A percentile compares a stretch with the other conserved stretches of the same genome.
These are phyloP conservation scores for Aldrovandia affinis DNA, from an alignment of 2,797 vertebrate species.

Conservation along the genomic window DNA sequence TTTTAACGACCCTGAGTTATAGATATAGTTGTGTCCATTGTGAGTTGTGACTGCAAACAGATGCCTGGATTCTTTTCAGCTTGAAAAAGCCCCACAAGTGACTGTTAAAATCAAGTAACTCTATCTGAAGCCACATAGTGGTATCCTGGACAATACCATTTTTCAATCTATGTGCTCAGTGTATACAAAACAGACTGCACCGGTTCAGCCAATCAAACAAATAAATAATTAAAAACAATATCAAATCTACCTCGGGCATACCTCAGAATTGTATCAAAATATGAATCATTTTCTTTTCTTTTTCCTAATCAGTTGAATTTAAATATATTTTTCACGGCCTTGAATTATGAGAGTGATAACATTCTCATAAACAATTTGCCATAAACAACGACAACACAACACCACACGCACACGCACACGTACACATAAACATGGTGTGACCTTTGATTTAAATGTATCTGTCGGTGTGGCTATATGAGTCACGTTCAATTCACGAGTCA, in stretches of 20 bases:
- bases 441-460: constrained; percentile 1
- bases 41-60: background rate
- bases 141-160: too few species aligned
- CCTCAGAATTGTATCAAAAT: too few species aligned
- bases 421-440: background rate
- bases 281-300: too few species aligned
- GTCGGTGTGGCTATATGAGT: background rate
- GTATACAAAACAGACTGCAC: too few species aligned
- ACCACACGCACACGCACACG: too few species aligned
- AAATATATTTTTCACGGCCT: background rate
- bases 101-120: background rate
- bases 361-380: too few species aligned
- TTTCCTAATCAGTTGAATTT: background rate
- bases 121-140: too few species aligned
- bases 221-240: too few species aligned
- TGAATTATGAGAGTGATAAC: background rate
- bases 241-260: too few species aligned
- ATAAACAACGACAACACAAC: too few species aligned
- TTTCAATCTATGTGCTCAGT: too few species aligned
- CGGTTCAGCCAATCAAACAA: too few species aligned
- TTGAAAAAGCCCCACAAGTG: background rate
- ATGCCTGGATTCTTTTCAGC: background rate
- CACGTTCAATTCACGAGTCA: background rate
- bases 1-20: background rate
- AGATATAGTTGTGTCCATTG: background rate